Conservation (phyloP, 1,140 invertebrate species). For the Anoplophora glabripennis region DNA sequence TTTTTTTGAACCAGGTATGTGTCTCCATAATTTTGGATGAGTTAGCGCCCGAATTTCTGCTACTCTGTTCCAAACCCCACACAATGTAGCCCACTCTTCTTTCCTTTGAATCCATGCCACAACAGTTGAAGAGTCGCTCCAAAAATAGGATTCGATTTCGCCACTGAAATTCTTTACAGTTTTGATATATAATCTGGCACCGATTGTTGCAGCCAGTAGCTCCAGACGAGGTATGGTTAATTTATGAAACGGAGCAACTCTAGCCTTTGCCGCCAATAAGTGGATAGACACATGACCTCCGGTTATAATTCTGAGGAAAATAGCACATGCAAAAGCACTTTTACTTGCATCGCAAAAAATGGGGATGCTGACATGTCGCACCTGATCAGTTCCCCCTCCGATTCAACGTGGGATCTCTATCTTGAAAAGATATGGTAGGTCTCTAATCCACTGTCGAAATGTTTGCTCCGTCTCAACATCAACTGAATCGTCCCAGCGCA, state of each 20-base stretch:
- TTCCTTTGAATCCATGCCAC: slow-evolving; percentile 33
- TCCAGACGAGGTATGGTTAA: slow-evolving; percentile 24
- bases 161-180: slow-evolving; percentile 13
- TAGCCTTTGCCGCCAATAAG: too few species aligned
- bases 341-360: slow-evolving; percentile 18
- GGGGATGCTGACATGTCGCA: slow-evolving; percentile 8
- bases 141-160: slow-evolving; percentile 13
- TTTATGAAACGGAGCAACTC: too few species aligned
- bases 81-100: slow-evolving; percentile 32
- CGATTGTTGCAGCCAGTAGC: slow-evolving; percentile 12
- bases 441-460: too few species aligned
- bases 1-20: slow-evolving; percentile 47
- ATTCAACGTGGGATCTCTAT: too few species aligned
- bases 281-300: too few species aligned
- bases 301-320: too few species aligned
- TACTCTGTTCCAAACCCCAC: slow-evolving; percentile 40
- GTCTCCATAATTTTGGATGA: slow-evolving; percentile 35
- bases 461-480: too few species aligned
- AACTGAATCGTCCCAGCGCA: too few species aligned
- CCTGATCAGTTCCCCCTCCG: neutral
- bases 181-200: neutral
- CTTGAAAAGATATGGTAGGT: too few species aligned
- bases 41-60: slow-evolving; percentile 40
- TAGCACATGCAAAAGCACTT: slow-evolving; percentile 10
- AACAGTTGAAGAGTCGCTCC: slow-evolving; percentile 35